Conservation (phyloP, 2,113 vertebrate species). For the Labeo rohita region DNA sequence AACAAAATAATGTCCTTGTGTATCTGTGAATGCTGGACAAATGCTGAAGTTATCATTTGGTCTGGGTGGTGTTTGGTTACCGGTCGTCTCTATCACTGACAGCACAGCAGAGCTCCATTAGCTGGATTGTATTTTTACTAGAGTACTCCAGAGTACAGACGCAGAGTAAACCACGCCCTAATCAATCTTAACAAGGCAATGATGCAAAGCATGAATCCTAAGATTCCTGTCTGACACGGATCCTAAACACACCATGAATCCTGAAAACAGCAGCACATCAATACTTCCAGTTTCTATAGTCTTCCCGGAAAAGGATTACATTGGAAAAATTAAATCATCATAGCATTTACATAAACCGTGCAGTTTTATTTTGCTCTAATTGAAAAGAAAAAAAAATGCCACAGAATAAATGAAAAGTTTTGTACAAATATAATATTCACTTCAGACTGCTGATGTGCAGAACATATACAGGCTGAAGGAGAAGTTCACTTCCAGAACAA, state of each 20-base stretch:
- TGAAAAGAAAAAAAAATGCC: not conserved
- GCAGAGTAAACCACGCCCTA: not conserved
- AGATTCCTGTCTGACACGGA: slow-evolving; percentile 18
- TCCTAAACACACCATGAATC: slow-evolving; percentile 11
- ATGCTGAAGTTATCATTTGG: not conserved
- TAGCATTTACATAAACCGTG: not conserved
- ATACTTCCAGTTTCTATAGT: not conserved
- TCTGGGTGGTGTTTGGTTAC: not conserved
- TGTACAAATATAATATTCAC: too few species aligned
- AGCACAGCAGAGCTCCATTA: slow-evolving; percentile 71
- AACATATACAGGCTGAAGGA: too few species aligned
- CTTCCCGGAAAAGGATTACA: not conserved
- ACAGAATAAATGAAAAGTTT: too few species aligned
- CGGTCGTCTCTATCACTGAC: slow-evolving; percentile 55
- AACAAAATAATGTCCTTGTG: not conserved
- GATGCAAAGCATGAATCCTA: not conserved
- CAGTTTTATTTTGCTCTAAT: not conserved
- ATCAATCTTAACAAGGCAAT: not conserved
- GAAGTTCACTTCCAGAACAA: too few species aligned
- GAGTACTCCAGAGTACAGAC: slow-evolving; percentile 56
- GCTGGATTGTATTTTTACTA: slow-evolving; percentile 69
- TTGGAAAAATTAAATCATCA: not conserved
- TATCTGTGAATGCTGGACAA: not conserved
- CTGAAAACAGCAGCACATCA: not conserved
- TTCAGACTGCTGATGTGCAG: not conserved